A percentile compares a stretch with the other conserved stretches of the same genome.
These are phyloP conservation scores for Avahi laniger DNA, from an alignment of 2,797 vertebrate genomes.

Conservation along the genomic window DNA sequence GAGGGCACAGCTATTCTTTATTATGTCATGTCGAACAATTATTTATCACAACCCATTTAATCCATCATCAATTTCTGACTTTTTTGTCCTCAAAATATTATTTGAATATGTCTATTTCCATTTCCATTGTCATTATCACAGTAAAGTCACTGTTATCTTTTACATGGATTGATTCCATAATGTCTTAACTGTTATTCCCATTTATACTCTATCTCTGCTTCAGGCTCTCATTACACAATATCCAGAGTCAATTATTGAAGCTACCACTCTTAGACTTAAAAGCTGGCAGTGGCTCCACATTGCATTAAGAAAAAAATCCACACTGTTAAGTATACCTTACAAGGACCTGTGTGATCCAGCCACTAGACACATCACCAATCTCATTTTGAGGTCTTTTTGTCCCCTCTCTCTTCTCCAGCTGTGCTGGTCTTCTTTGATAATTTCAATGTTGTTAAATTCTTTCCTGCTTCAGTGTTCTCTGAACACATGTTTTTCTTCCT, in stretches of 20 bases:
- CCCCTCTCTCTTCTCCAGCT: neutral
- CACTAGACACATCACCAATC: conserved; percentile 8
- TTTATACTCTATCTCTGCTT: neutral
- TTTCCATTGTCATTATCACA: neutral
- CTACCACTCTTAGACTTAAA: conserved; percentile 23
- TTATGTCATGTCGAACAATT: neutral
- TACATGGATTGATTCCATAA: neutral
- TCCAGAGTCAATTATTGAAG: conserved; percentile 44
- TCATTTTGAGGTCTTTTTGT: conserved; percentile 28
- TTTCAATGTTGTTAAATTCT: conserved; percentile 60
- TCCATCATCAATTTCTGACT: neutral
- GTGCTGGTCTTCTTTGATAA: conserved; percentile 54
- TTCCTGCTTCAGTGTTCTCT: conserved; percentile 40
- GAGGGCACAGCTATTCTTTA: neutral
- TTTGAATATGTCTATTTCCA: conserved; percentile 7
- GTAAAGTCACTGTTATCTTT: neutral
- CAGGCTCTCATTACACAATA: conserved; percentile 25
- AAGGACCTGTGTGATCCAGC: conserved; percentile 28
- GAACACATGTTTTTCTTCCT: conserved; percentile 40
- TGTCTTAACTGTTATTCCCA: conserved; percentile 37
- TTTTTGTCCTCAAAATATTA: neutral
- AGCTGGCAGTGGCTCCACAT: neutral
- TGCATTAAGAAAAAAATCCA: conserved; percentile 60
- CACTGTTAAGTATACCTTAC: conserved; percentile 35
- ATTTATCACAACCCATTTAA: neutral